Evolutionary conservation across 1,140 invertebrate species (phyloP).

Genomic region (Matsumurasca onukii): DNA sequence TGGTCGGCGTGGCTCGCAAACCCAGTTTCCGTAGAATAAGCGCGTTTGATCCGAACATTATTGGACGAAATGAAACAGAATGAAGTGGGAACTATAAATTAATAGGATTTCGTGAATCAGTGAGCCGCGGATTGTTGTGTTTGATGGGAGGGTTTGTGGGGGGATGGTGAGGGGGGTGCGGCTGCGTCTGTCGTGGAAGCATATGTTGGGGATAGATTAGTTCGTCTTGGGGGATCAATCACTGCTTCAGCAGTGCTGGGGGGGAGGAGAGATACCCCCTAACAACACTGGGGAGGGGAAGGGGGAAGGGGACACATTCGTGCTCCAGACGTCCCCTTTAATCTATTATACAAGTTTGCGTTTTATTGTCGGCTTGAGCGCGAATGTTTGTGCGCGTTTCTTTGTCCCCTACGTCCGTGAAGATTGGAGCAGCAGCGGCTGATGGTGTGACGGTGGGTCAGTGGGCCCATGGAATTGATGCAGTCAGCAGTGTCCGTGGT

Average conservation of each 20-base stretch:
- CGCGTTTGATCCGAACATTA: no score
- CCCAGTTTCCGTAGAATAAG: no score
- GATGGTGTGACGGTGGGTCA: no score
- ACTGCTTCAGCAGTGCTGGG: neutral
- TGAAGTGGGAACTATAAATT: slow-evolving; percentile 17
- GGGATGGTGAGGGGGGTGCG: neutral
- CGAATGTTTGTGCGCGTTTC: slow-evolving; percentile 14
- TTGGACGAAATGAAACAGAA: slow-evolving; percentile 8
- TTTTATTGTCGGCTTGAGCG: slow-evolving; percentile 14
- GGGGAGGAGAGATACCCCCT: no score
- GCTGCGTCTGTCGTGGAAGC: slow-evolving; percentile 15
- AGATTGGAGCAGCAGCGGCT: no score
- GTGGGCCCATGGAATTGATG: no score
- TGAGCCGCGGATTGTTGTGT: no score
- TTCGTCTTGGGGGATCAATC: slow-evolving; percentile 25
- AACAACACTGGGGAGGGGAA: neutral
- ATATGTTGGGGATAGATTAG: slow-evolving; percentile 24
- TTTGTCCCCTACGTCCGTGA: neutral
- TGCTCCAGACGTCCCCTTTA: slow-evolving; percentile 19
- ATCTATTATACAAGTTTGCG: slow-evolving; percentile 22
- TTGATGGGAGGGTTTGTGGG: no score
- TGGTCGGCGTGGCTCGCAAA: no score
- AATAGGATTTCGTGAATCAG: slow-evolving; percentile 9
- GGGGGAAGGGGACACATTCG: slow-evolving; percentile 12
- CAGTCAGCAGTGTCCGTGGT: no score